Evolutionary conservation across 2,888 invertebrate genomes (phyloP), one percentile per base, ranked within the genome.

Genomic region (Calephelis perditalis): DNA sequence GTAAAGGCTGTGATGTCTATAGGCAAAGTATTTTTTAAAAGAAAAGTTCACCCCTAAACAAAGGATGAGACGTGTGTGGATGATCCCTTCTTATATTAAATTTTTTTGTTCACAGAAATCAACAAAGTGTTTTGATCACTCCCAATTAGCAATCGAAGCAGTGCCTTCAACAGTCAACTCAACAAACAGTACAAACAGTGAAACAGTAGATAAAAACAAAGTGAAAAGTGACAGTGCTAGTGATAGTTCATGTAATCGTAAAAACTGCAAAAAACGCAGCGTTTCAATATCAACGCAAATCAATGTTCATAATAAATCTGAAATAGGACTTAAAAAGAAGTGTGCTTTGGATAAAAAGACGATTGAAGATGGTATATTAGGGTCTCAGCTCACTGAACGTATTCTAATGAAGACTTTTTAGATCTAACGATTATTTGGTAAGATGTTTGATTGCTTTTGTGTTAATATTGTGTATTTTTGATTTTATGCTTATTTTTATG

Each of bases 271-370:
- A 78, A 87, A 87, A 73, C 77, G 84, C 47, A 76, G 78, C 58
- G 64, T 87, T 46, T 87, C 87, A 54, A 73, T 89, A 68, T 77
- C 86, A 7, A 74, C 82, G 2, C 88, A 86, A 77, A 80, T 88
- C 64, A 89, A 89, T 71, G 84, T 81, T 35, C 86, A 88, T 59
- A 90, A 89, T 63, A 88, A 88, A 77, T 89, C 87, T 6, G 88
- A 87, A 70, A 84, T 76, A 47, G 84, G 86, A 65, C 79, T 81
- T 10, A 88, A 88, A 49, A 86, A 86, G 71, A 84, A 84, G 73
- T 84, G 86, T 70, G 76, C 74, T 44, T 73, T 84, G 67, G 81
- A 81, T 69, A 84, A 82, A 36, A 82, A 82, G 60, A 76, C 73
- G 60, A 73, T 76, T n/a, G 79, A 78, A 67, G 79, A 79, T 55